Base-by-base conservation (phyloP, 2,113 vertebrate genomes). In the Halcyon senegalensis region DNA sequence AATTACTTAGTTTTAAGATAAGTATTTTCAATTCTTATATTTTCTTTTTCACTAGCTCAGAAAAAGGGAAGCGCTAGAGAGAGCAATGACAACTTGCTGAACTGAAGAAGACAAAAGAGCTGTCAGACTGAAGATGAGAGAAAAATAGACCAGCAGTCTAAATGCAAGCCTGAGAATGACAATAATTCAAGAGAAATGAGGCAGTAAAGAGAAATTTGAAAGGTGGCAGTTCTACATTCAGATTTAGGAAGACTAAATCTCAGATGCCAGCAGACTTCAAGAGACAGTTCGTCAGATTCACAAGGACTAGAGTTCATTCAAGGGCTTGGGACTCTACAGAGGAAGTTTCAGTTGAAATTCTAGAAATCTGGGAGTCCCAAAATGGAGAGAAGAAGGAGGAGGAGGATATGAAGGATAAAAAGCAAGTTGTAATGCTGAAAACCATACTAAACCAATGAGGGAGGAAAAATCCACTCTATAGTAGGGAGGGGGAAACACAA, bases 401-500 rank as follows among this genome's bases (percentile, higher is more conserved):
- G 12, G 6, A 80, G 4, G 5, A 33, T 39, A 31, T 7, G 17
- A 73, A 77, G 58, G 63, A 44, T 12, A 3, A 51, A 78, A 63
- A 50, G 1, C 16, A 69, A 77, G 9, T 30, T 53, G 17, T 16
- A 48, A 64, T 17, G 33, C 12, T 73, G 11, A 69, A 51, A 73
- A 87, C 8, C 4, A 11, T 46, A 31, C 23, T 43, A 50, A 79
- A 58, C 4, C 7, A 53, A 8, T 17, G 13, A 30, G 21, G 31
- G 13, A 39, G 18, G 17, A 75, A 74, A 92, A 70, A 39, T 39
- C 13, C 55, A 1, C 12, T 62, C 12, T 62, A 4, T 7, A 27
- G 8, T 3, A 31, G 2, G 28, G 21, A 27, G 9, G 3, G 5
- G 17, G 16, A 46, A 73, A 43, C 3, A 37, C 9, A 66, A 1